Percentiles rank a stretch among this genome's conserved stretches.
Evolutionary conservation across 2,888 invertebrate genomes (phyloP).

Genomic region (Stegana nigrithorax): DNA sequence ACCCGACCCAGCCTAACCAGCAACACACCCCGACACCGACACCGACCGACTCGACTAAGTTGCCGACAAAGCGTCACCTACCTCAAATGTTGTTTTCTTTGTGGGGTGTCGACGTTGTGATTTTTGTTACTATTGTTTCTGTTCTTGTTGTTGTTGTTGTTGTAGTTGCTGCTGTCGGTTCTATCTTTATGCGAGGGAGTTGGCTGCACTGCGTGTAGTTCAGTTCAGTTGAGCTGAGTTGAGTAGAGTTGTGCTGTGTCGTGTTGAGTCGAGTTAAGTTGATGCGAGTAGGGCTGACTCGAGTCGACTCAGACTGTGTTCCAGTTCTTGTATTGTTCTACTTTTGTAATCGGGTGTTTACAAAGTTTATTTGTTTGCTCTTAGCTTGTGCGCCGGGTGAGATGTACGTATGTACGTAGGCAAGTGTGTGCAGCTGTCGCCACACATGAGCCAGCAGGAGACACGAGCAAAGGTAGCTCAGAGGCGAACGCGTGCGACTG

Average conservation of each 20-base stretch:
- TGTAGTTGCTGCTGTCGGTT: no score
- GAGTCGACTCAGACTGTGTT: background rate
- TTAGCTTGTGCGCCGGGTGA: constrained; percentile 20
- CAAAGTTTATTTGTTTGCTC: constrained; percentile 45
- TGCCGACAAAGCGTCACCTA: background rate
- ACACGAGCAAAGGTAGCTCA: no score
- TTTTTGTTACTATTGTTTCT: no score
- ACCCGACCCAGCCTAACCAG: no score
- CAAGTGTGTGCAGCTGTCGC: background rate
- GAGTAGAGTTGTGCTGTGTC: background rate
- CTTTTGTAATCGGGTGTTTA: constrained; percentile 40
- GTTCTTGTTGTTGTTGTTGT: no score
- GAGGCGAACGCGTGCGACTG: background rate
- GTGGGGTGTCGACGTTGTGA: no score
- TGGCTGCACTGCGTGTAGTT: no score
- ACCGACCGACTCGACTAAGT: background rate
- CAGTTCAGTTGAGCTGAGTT: background rate
- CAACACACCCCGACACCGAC: background rate
- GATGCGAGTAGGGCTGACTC: background rate
- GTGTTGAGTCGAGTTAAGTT: constrained; percentile 1
- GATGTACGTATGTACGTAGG: no score
- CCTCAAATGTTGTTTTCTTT: no score
- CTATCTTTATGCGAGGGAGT: no score
- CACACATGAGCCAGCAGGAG: no score
- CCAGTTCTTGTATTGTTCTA: constrained; percentile 22